These are phyloP conservation scores for Falco concolor DNA, from an alignment of 2,797 vertebrate species.

Conservation along the genomic window DNA sequence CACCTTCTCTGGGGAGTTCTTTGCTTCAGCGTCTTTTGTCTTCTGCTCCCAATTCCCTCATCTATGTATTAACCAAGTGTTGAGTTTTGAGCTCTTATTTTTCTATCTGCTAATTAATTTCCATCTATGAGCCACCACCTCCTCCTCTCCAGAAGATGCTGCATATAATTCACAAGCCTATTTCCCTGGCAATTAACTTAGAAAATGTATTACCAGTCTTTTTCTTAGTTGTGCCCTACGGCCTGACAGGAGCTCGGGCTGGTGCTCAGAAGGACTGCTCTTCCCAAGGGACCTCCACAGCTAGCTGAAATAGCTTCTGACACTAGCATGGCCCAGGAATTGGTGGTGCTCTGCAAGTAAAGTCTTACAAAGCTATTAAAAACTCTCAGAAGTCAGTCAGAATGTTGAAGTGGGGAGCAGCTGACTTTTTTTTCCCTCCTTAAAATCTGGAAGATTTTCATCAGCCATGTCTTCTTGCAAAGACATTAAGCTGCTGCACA, in stretches of 20 bases:
- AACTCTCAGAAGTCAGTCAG: not conserved
- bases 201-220: not conserved
- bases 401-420: not conserved
- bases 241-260: not conserved
- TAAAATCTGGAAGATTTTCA: not conserved
- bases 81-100: not conserved
- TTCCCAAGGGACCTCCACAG: not conserved
- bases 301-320: not conserved
- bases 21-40: not conserved
- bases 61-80: not conserved
- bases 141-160: not conserved
- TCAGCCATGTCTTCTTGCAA: not conserved
- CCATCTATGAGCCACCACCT: not conserved
- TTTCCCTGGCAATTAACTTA: not conserved
- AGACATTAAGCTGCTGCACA: not conserved
- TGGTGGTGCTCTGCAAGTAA: not conserved
- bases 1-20: not conserved
- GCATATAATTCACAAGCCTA: not conserved
- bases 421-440: not conserved
- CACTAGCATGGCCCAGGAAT: not conserved
- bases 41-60: not conserved
- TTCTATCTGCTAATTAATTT: conserved; percentile 3
- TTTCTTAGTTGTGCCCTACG: not conserved
- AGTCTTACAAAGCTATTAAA: not conserved
- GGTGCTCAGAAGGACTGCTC: not conserved